A percentile compares a stretch with the other conserved stretches of the same genome.
Evolutionary conservation across 2,113 vertebrate species (phyloP).

Genomic region (Okapia johnstoni): DNA sequence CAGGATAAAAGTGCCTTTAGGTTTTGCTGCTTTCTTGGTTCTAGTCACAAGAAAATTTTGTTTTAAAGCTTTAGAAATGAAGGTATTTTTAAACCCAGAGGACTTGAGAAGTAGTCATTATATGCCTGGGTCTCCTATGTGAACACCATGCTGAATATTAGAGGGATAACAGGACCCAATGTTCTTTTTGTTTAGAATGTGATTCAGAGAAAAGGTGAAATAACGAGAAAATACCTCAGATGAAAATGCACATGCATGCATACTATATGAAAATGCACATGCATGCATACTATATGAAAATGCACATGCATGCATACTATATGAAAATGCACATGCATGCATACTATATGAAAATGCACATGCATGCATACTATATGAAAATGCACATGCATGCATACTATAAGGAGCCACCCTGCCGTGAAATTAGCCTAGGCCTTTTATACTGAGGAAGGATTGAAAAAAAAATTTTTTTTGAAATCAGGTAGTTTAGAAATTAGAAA

Average conservation of each 20-base stretch:
- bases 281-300: background rate
- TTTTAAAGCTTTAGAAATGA: background rate
- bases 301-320: accelerated
- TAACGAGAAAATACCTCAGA: background rate
- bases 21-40: slow-evolving; percentile 10
- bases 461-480: background rate
- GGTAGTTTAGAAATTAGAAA: background rate
- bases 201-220: background rate
- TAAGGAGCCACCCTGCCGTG: too few relatives aligned
- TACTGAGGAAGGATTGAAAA: background rate
- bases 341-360: background rate
- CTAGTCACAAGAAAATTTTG: background rate
- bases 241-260: background rate
- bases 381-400: accelerated
- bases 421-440: background rate
- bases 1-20: slow-evolving; percentile 26
- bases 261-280: background rate
- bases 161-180: background rate
- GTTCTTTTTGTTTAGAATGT: background rate
- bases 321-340: background rate
- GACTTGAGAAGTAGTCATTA: background rate
- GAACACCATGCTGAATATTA: background rate
- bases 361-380: background rate
- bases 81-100: slow-evolving; percentile 5
- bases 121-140: background rate